Percentiles rank a stretch among this genome's conserved stretches.
Evolutionary conservation across 2,888 invertebrate genomes (phyloP).

Genomic region (Pycnomerus fuliginosus): DNA sequence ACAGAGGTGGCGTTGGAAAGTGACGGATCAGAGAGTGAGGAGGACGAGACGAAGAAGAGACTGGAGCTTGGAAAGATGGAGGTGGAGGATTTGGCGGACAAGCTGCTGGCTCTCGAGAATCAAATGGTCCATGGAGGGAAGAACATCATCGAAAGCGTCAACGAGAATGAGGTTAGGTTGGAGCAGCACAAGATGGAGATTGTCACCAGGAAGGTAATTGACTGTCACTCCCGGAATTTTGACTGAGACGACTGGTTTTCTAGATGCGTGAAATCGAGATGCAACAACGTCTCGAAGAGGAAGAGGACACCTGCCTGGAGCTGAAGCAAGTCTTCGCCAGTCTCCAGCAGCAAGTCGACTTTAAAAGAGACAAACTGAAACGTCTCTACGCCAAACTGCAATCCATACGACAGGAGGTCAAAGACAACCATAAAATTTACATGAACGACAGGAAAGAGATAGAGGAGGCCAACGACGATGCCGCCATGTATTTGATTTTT

Average conservation of each 20-base stretch:
- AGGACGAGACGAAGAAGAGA: slow-evolving; percentile 51
- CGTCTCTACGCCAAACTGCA: slow-evolving; percentile 84
- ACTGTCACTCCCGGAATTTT: too few relatives aligned
- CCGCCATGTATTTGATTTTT: slow-evolving; percentile 61
- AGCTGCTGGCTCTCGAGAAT: slow-evolving; percentile 85
- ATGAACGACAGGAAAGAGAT: slow-evolving; percentile 88
- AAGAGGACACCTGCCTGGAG: slow-evolving; percentile 90
- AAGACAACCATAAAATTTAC: slow-evolving; percentile 84
- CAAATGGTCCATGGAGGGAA: slow-evolving; percentile 93
- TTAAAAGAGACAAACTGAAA: slow-evolving; percentile 90
- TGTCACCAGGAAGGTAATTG: slow-evolving; percentile 74
- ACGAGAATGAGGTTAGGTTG: slow-evolving; percentile 87
- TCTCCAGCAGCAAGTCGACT: slow-evolving; percentile 94
- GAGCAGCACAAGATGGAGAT: slow-evolving; percentile 86
- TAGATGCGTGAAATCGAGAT: slow-evolving; percentile 79
- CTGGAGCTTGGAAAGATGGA: slow-evolving; percentile 59
- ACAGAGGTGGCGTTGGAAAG: slow-evolving; percentile 40
- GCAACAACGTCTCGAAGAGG: slow-evolving; percentile 88
- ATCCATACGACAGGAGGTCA: slow-evolving; percentile 72
- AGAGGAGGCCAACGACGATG: slow-evolving; percentile 87
- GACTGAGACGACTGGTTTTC: slow-evolving; percentile 7
- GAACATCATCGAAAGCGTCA: slow-evolving; percentile 93
- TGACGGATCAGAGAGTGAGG: slow-evolving; percentile 47
- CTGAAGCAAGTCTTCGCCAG: slow-evolving; percentile 88
- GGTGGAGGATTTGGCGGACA: slow-evolving; percentile 73